Evolutionary conservation across 2,113 vertebrate species (phyloP), one percentile per base, ranked within the genome.

Genomic region (Galeopterus variegatus): DNA sequence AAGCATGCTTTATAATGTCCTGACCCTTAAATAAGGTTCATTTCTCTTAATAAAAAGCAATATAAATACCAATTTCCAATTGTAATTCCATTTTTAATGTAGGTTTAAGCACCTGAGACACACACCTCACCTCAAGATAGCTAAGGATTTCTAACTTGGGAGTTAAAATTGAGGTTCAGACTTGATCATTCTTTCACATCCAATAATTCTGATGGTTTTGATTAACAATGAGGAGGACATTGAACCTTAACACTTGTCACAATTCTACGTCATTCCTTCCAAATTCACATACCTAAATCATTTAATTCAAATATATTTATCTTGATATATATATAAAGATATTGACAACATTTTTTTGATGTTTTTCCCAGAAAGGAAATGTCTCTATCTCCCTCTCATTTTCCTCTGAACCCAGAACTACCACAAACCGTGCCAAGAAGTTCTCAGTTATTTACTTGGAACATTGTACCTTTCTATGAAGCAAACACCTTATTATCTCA

Each of bases 301-400:
- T 65, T 80, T 75, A 91, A 96, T 76, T 80, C 9, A 69, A 31
- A 56, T 81, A 58, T 91, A 72, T 56, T 88, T 80, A 50, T 52
- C 4, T 7, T 31, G 17, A 81, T 23, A 56, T 85, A 56, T 85
- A 54, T 36, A 33, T 58, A 72, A 91, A 73, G 81, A 31, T 41
- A 73, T 73, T 67, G 75, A 90, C 3, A 24, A 13, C 33, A 62
- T 56, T 94, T 15, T 84, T 91, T 90, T 69, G 4, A 75, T 85
- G 52, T 15, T 79, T 95, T 94, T 62, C n/a, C 7, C 24, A 54
- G 79, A 83, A 90, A 83, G 41, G 82, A 93, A 88, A 36, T 80
- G 28, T 75, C 11, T 82, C 84, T 72, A 64, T 69, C n/a, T 91
- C 24, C 45, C 2, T 76, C 21, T 91, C 0, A 50, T 76, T 93